Base-by-base conservation (phyloP, 1,140 invertebrate genomes). In the Teleogryllus occipitalis region DNA sequence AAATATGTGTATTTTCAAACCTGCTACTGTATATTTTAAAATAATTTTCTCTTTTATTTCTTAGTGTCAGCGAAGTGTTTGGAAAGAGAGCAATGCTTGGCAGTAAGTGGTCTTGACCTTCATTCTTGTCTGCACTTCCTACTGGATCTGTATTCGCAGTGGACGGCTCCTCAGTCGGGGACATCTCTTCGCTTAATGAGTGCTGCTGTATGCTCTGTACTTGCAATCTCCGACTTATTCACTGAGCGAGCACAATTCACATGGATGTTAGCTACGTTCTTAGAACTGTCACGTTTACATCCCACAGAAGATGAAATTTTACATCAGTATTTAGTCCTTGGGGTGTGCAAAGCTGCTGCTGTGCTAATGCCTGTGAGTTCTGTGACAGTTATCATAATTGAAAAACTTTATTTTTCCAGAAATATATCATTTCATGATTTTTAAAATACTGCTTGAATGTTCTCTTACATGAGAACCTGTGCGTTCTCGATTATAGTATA, bases 111-210 rank as follows among this genome's bases (percentile, higher is more conserved):
- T 3, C 87, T 96, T 7, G 95, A 97, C 85, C 86, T 96, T 8
- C 92, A 93, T 83, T 96, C 95, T 10, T 97, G 95, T 87, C 84
- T 96, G n/a, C 93, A 94, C 83, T 92, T 96, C 82, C 85, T 96
- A 0, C 87, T 96, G 81, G 95, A 96, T 83, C 89, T 96, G 7
- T 95, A 94, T 80, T 89, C 91, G 0, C 92, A 94, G 65, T 94
- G 94, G 91, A 86, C 93, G 78, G 88, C 90, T 47, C 85, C 89
- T 22, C 77, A 81, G 74, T 84, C 85, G 12, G 87, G 85, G 47
- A 89, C 88, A 74, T 89, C 91, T 0, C 85, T 92, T 8, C 87
- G 89, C 81, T 85, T 93, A 75, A 84, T 93, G 7, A 90, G 90
- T 74, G 92, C 94, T 85, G 88, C 91, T 8, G 86, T 93, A 4